Percentiles rank a stretch among this genome's conserved stretches.
phyloP scores from a whole-genome alignment of 1,140 invertebrate genomes.

The Polypedilum vanderplanki region DNA sequence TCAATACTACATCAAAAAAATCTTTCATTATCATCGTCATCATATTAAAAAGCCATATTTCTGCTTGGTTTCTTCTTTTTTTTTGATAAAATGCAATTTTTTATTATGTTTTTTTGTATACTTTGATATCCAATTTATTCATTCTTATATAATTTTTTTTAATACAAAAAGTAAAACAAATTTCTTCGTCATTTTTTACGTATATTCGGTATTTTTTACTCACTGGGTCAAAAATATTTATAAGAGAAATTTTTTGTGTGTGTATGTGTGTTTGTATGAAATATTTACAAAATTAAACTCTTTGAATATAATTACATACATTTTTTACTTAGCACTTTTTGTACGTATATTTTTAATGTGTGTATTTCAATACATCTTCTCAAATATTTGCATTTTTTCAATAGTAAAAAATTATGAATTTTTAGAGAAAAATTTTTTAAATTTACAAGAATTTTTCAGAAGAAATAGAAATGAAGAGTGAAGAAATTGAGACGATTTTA shows the following conservation, averaged over 20 bases:
- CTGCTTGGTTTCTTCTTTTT: conserved; percentile 20
- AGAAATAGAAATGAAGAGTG: too few relatives aligned
- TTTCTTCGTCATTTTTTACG: neutral
- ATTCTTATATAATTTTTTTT: conserved; percentile 3
- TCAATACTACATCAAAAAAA: conserved; percentile 22
- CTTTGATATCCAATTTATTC: conserved; percentile 29
- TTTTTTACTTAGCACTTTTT: conserved; percentile 20
- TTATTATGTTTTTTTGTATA: conserved; percentile 27
- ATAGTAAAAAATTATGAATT: too few relatives aligned
- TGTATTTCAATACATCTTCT: too few relatives aligned
- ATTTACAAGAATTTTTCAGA: too few relatives aligned
- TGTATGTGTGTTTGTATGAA: neutral
- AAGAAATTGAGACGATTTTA: too few relatives aligned
- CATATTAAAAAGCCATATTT: neutral
- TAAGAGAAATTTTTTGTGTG: conserved; percentile 17
- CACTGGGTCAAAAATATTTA: conserved; percentile 10
- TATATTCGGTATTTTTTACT: neutral
- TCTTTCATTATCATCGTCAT: neutral
- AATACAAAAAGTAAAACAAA: neutral
- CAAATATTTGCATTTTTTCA: too few relatives aligned
- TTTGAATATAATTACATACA: conserved; percentile 29
- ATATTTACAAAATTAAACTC: conserved; percentile 26
- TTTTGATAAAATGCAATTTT: neutral
- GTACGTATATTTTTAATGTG: conserved; percentile 22
- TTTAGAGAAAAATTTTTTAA: too few relatives aligned